Conservation (phyloP, 1,140 invertebrate genomes). For the Drosophila willistoni region DNA sequence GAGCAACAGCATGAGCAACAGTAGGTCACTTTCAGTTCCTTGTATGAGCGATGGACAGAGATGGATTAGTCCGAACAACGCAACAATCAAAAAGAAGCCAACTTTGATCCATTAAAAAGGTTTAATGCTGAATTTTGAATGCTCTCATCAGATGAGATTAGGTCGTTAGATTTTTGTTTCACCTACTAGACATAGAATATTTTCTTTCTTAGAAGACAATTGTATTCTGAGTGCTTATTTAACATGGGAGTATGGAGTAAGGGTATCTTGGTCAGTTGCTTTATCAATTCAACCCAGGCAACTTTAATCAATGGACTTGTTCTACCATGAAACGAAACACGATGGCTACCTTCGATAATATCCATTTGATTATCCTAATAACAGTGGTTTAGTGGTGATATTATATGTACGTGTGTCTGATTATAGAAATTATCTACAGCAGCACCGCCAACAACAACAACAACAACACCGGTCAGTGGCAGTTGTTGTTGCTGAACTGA, state of each 20-base stretch:
- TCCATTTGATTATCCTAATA: slow-evolving; percentile 83
- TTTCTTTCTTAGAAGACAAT: not conserved
- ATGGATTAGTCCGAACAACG: slow-evolving; percentile 62
- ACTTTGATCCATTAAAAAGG: not conserved
- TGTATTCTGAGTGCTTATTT: not conserved
- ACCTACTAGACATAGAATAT: too few species aligned
- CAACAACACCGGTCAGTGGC: not conserved
- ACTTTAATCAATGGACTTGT: slow-evolving; percentile 21
- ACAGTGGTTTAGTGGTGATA: slow-evolving; percentile 82
- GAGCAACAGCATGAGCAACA: slow-evolving; percentile 41
- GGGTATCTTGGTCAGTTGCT: not conserved
- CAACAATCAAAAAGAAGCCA: slow-evolving; percentile 34
- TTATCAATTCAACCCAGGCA: not conserved
- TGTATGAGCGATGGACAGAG: slow-evolving; percentile 47
- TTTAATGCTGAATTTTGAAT: slow-evolving; percentile 23
- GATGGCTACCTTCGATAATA: slow-evolving; percentile 80
- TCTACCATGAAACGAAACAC: slow-evolving; percentile 16
- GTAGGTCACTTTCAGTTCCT: slow-evolving; percentile 77
- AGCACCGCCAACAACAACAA: slow-evolving; percentile 20
- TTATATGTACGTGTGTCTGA: slow-evolving; percentile 83
- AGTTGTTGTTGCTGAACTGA: not conserved
- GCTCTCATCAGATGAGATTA: slow-evolving; percentile 30
- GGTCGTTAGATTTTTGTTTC: too few species aligned
- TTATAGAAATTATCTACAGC: slow-evolving; percentile 81
- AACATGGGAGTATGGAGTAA: not conserved